Percentiles rank a stretch among this genome's conserved stretches.
Evolutionary conservation across 2,888 invertebrate genomes (phyloP).

Genomic region (Cremastobaeus sp.): DNA sequence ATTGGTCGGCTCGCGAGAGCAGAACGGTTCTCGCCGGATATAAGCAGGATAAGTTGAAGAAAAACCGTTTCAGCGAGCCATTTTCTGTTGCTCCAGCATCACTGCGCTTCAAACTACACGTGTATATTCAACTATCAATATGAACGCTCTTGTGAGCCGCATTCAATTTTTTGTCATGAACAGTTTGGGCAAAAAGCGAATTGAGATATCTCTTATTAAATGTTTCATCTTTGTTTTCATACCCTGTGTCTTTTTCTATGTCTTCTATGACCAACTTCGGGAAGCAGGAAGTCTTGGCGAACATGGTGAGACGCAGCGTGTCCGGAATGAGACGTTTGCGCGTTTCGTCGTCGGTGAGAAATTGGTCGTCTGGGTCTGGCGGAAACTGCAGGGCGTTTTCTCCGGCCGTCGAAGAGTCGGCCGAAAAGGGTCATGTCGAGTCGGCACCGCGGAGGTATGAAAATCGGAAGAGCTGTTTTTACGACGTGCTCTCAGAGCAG

Average conservation of each 20-base stretch:
- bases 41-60: slow-evolving; percentile 23
- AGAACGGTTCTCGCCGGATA: slow-evolving; percentile 10
- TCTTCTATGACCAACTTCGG: too few relatives aligned
- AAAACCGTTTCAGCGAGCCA: slow-evolving; percentile 14
- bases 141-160: too few relatives aligned
- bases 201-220: too few relatives aligned
- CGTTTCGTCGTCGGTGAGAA: too few relatives aligned
- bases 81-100: background rate
- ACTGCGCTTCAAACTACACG: background rate
- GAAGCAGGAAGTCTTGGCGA: too few relatives aligned
- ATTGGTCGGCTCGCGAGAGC: slow-evolving; percentile 5
- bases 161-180: too few relatives aligned
- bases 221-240: too few relatives aligned
- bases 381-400: slow-evolving; percentile 49
- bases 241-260: too few relatives aligned
- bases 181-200: too few relatives aligned
- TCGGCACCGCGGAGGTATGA: background rate
- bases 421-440: slow-evolving; percentile 67
- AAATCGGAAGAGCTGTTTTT: slow-evolving; percentile 5
- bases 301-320: too few relatives aligned
- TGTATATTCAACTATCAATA: too few relatives aligned
- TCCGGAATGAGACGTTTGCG: too few relatives aligned
- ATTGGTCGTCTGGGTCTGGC: slow-evolving; percentile 26
- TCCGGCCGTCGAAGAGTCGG: slow-evolving; percentile 62
- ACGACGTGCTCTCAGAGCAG: slow-evolving; percentile 6